Evolutionary conservation across 92 coral and sea anemone species (phyloP), one percentile per base, ranked within the genome.

Genomic region (Parazoanthus atlanticus): DNA sequence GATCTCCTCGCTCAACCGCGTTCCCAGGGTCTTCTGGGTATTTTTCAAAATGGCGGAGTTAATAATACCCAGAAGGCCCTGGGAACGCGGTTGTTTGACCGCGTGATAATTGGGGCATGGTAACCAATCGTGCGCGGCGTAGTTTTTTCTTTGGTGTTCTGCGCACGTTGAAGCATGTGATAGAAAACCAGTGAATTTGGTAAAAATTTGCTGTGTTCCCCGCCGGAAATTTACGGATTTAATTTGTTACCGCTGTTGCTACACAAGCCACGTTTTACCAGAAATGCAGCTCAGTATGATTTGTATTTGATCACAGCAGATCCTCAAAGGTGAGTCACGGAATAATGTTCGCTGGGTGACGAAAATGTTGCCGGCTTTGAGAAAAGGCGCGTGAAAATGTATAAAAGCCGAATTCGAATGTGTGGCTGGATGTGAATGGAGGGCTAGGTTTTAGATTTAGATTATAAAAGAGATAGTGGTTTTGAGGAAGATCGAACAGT

Each of bases 151-250:
- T 17, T 16, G 40, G 31, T 26, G 25, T 83, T 70, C 87, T 84
- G 87, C 87, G 87, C 87, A 84, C 21, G 29, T 72, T 80, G 77
- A 43, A 84, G 87, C 87, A 84, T 84, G 87, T 84, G 87, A 84
- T 32, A 46, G 87, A 84, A 70, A 69, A 43, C 12, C 40, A 84
- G 41, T 19, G 30, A 70, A 29, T 56, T 32, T 70, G 56, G 32
- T 70, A 32, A 21, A 32, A 84, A 16, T 70, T 41, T 69, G 66
- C 15, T 25, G 31, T 41, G 46, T 11, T 28, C n/a, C 1, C 38
- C 32, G 74, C 41, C 54, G 78, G 78, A 84, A 70, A 84, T 84
- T 70, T 34, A 30, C 41, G 87, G 12, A 69, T 43, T 40, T 8
- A 41, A 21, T 8, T 28, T 26, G 26, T 46, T 34, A 67, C 49